Evolutionary conservation across 2,113 vertebrate species (phyloP).

Genomic region (Odontophorus gujanensis): DNA sequence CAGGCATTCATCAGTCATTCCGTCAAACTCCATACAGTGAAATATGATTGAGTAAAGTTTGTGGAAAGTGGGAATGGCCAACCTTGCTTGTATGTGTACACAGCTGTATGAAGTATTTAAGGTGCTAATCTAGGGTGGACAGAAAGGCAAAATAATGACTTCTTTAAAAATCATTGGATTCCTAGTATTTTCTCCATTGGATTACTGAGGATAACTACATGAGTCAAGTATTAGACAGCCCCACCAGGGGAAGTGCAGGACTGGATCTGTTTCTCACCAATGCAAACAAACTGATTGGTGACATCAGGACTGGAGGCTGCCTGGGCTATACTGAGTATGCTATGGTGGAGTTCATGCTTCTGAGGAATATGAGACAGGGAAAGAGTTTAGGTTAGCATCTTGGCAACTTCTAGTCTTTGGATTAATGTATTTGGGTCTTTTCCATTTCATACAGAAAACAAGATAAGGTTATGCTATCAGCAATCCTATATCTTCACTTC

Average conservation of each 20-base stretch:
- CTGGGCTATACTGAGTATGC: too few relatives aligned
- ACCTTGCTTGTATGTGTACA: not conserved
- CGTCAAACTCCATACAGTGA: constrained; percentile 23
- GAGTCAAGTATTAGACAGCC: too few relatives aligned
- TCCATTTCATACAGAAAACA: not conserved
- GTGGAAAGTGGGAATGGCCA: constrained; percentile 4
- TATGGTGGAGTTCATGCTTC: too few relatives aligned
- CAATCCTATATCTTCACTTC: not conserved
- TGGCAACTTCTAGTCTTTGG: not conserved
- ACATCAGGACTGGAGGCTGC: too few relatives aligned
- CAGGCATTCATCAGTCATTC: constrained; percentile 22
- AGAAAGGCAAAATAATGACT: not conserved
- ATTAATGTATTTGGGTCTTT: not conserved
- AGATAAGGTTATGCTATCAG: not conserved
- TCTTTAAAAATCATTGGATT: not conserved
- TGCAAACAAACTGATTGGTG: too few relatives aligned
- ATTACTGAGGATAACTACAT: not conserved
- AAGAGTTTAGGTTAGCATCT: not conserved
- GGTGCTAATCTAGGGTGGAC: not conserved
- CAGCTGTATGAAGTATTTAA: not conserved
- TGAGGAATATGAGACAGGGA: too few relatives aligned
- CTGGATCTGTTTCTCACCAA: too few relatives aligned
- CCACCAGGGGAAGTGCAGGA: too few relatives aligned
- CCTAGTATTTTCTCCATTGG: not conserved
- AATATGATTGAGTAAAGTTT: constrained; percentile 5